Percentiles rank a stretch among this genome's conserved stretches.
phyloP scores from a whole-genome alignment of 2,888 invertebrate species.

The Nemotelus nigrinus region DNA sequence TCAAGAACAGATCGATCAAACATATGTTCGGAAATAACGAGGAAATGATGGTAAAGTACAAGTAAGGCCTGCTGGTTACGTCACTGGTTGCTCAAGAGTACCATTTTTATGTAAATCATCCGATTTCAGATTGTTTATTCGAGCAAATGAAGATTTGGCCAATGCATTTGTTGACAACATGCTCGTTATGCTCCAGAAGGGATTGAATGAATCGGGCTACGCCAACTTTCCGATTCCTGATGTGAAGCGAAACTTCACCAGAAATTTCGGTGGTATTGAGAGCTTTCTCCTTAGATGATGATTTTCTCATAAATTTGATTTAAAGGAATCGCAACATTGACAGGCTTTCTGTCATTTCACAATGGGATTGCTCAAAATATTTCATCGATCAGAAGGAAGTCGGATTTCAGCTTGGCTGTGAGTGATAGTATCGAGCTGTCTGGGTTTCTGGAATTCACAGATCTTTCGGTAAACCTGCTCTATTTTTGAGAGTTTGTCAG shows the following conservation, averaged over 20 bases:
- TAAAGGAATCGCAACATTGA: background rate
- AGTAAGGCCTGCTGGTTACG: background rate
- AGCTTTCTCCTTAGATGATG: background rate
- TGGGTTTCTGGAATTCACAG: slow-evolving; percentile 15
- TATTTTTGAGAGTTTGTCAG: background rate
- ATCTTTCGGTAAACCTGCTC: background rate
- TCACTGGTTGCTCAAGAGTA: too few species aligned
- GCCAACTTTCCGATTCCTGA: background rate
- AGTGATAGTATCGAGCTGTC: background rate
- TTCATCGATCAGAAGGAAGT: background rate
- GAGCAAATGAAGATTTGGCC: background rate
- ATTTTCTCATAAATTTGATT: background rate
- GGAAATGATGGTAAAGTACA: slow-evolving; percentile 19
- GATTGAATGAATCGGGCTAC: background rate
- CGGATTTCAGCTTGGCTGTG: slow-evolving; percentile 8
- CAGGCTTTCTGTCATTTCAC: background rate
- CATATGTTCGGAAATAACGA: slow-evolving; percentile 25
- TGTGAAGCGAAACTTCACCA: slow-evolving; percentile 11
- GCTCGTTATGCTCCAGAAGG: background rate
- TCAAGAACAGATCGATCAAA: slow-evolving; percentile 19
- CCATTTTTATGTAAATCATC: too few species aligned
- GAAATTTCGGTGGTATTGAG: slow-evolving; percentile 15
- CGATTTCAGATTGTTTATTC: slow-evolving; percentile 9
- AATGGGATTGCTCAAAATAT: slow-evolving; percentile 21
- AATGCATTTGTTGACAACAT: slow-evolving; percentile 20